Percentiles rank a stretch among this genome's conserved stretches.
These are phyloP conservation scores for Rhopalosiphum maidis DNA, from an alignment of 1,140 invertebrate species.

Conservation along the genomic window DNA sequence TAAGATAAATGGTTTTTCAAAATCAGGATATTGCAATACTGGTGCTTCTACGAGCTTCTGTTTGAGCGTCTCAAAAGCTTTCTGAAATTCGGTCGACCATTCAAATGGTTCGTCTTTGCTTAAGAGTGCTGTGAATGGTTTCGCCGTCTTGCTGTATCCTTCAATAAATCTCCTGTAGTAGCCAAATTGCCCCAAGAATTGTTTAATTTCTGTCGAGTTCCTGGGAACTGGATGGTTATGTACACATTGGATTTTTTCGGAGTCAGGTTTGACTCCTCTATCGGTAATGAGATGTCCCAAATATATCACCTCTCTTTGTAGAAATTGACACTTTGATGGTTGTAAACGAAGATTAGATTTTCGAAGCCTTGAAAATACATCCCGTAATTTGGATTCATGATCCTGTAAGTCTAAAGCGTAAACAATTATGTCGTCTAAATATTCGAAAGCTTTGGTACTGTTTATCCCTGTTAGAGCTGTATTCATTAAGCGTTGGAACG, in stretches of 20 bases:
- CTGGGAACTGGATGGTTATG: constrained; percentile 63
- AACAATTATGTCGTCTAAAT: constrained; percentile 58
- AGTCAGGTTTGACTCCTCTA: constrained; percentile 62
- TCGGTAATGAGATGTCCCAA: constrained; percentile 62
- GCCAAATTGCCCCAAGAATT: constrained; percentile 62
- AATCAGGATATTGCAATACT: constrained; percentile 62
- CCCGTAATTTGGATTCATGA: constrained; percentile 56
- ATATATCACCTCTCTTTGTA: constrained; percentile 61
- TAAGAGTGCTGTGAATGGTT: constrained; percentile 61
- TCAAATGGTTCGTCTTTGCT: constrained; percentile 56
- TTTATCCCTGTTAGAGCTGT: constrained; percentile 60
- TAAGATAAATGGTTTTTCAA: constrained; percentile 61
- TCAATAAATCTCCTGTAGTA: constrained; percentile 63
- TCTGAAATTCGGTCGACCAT: constrained; percentile 12
- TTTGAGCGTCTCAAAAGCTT: constrained; percentile 63
- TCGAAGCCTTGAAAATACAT: constrained; percentile 60
- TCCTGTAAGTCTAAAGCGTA: constrained; percentile 55
- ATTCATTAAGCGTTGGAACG: constrained; percentile 65
- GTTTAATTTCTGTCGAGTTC: constrained; percentile 62
- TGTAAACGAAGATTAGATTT: constrained; percentile 60
- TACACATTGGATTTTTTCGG: constrained; percentile 62
- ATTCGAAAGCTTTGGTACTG: constrained; percentile 58
- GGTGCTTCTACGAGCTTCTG: constrained; percentile 62
- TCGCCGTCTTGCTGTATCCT: constrained; percentile 60
- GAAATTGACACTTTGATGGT: constrained; percentile 60